These are phyloP conservation scores for Parnassius glacialis DNA, from an alignment of 2,888 invertebrate genomes.

Conservation along the genomic window DNA sequence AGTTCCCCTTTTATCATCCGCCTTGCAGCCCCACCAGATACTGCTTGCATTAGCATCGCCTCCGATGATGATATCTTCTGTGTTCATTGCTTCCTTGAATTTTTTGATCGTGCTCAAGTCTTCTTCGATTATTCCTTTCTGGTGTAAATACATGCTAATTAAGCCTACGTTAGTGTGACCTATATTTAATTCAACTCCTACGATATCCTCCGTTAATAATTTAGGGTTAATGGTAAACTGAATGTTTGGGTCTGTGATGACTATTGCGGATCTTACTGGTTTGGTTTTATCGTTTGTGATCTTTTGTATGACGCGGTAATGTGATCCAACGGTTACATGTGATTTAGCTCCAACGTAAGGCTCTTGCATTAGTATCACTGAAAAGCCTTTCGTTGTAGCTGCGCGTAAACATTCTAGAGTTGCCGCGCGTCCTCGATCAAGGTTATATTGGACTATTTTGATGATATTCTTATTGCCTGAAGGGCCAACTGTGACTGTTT, in stretches of 20 bases:
- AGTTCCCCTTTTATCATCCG: too few relatives aligned
- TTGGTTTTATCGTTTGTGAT: not conserved
- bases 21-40: too few relatives aligned
- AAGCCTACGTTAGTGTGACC: not conserved
- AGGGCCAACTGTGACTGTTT: too few relatives aligned
- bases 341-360: not conserved
- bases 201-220: not conserved
- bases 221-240: not conserved
- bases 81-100: not conserved
- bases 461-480: too few relatives aligned
- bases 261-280: not conserved
- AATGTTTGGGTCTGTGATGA: not conserved
- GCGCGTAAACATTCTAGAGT: too few relatives aligned
- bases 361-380: too few relatives aligned
- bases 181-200: not conserved
- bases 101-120: not conserved
- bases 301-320: too few relatives aligned
- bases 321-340: too few relatives aligned
- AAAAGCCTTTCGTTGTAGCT: too few relatives aligned
- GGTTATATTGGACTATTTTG: too few relatives aligned
- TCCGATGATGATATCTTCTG: too few relatives aligned
- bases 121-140: not conserved
- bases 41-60: too few relatives aligned
- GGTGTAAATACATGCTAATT: not conserved
- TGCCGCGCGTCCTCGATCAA: not conserved